Evolutionary conservation across 2,113 vertebrate species (phyloP).

Genomic region (Zeus faber): DNA sequence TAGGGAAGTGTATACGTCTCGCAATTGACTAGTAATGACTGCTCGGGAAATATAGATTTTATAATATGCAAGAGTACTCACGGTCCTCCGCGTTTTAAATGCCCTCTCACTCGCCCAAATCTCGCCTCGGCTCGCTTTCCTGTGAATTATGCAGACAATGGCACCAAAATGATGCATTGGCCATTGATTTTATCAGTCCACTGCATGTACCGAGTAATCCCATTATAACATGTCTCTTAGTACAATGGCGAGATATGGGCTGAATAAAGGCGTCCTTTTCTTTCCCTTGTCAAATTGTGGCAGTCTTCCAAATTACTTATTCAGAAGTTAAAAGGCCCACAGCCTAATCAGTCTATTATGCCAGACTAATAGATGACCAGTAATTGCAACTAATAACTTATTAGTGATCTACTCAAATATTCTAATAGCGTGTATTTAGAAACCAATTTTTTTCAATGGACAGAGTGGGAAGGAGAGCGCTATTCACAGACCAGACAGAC

Average conservation of each 20-base stretch:
- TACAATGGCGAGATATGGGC: constrained; percentile 76
- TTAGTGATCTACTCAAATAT: constrained; percentile 82
- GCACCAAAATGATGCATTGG: constrained; percentile 61
- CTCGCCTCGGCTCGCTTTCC: constrained; percentile 65
- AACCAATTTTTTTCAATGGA: constrained; percentile 75
- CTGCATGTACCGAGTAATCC: constrained; percentile 71
- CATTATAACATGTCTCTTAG: constrained; percentile 78
- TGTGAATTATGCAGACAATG: constrained; percentile 62
- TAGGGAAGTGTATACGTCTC: constrained; percentile 2
- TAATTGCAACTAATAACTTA: constrained; percentile 86
- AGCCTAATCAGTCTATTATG: constrained; percentile 79
- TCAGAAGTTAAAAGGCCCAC: constrained; percentile 78
- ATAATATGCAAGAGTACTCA: constrained; percentile 36
- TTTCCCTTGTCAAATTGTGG: constrained; percentile 73
- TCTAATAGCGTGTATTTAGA: constrained; percentile 83
- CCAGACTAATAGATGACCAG: constrained; percentile 81
- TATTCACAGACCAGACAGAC: constrained; percentile 73
- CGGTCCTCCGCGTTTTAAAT: constrained; percentile 63
- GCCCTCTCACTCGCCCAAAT: constrained; percentile 62
- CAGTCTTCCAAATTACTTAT: constrained; percentile 79
- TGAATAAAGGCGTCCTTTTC: constrained; percentile 74
- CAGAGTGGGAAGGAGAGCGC: constrained; percentile 48
- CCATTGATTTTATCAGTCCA: constrained; percentile 72
- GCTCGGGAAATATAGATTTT: constrained; percentile 58
- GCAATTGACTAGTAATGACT: not conserved